Base-by-base conservation (phyloP, 2,113 vertebrate species). In the Axis porcinus region DNA sequence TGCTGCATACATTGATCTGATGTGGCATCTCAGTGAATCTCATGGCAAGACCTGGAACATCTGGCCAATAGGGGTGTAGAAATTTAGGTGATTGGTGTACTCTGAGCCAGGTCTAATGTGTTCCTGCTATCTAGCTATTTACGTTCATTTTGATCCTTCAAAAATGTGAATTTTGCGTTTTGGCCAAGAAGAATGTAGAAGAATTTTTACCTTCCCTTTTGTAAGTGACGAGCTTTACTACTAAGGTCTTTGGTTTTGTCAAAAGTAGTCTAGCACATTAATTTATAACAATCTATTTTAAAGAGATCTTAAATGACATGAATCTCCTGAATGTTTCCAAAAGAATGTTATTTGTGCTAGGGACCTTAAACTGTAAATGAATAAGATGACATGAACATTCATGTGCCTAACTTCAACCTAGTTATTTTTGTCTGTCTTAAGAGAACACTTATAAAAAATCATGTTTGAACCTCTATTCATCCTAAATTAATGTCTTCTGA, bases 381-480 rank as follows among this genome's bases (percentile, higher is more conserved):
- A 54, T 27, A 93, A 96, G 14, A 74, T 95, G 74, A 67, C n/a
- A n/a, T 55, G 11, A 95, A 45, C 47, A 36, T 8, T 27, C 45
- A 57, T 13, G 82, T 88, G 43, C 23, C 76, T 90, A 62, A 92
- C 43, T 78, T 60, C 16, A 50, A 52, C 9, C 55, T 91, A 86
- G 33, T 93, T 93, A 57, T 64, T 94, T 96, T 98, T 58, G 16
- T 86, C 76, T 55, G 30, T 96, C 45, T 95, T 88, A 88, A 55
- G 3, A 92, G 36, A 91, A 86, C 47, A 58, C 33, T 70, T 96
- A 27, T 17, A 67, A 64, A 89, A 74, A 95, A 74, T 94, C 45
- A 74, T 52, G 36, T 78, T 15, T 85, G 52, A 95, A 91, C 40
- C 62, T 86, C 33, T 86, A 27, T 57, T 97, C 45, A 62, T 7